phyloP scores from a whole-genome alignment of 37 sponge, comb jelly and placozoan species.

The Haliclona indistincta region DNA sequence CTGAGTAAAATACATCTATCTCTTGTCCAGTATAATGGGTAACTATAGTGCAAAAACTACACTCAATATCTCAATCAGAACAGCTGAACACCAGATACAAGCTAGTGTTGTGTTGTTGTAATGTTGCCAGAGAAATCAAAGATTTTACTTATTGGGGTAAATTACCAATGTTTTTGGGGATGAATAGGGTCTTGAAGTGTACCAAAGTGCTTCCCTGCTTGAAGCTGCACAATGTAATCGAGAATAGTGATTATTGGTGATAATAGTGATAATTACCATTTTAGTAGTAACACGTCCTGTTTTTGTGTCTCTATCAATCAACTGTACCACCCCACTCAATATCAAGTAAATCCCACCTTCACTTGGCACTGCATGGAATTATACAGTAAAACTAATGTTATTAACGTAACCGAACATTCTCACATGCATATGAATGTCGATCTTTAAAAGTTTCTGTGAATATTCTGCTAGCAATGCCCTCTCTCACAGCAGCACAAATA shows the following conservation, averaged over 20 bases:
- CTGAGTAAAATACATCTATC: constrained; percentile 31
- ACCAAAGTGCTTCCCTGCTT: constrained; percentile 41
- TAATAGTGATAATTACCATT: constrained; percentile 6
- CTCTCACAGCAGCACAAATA: background rate
- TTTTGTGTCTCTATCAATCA: background rate
- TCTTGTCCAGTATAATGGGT: constrained; percentile 20
- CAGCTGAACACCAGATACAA: background rate
- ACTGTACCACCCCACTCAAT: constrained; percentile 41
- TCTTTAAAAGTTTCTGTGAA: background rate
- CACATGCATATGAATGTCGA: background rate
- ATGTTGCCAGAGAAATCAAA: no score
- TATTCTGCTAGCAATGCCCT: background rate
- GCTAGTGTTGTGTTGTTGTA: no score
- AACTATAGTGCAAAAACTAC: constrained; percentile 6
- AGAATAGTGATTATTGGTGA: background rate
- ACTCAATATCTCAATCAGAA: background rate
- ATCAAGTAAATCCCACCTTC: constrained; percentile 52
- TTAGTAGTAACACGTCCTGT: constrained; percentile 18
- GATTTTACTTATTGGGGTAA: no score
- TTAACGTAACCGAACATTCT: background rate
- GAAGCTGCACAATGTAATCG: constrained; percentile 10
- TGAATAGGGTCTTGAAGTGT: constrained; percentile 7
- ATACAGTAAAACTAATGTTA: background rate
- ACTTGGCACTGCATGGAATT: constrained; percentile 31
- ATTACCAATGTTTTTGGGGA: constrained; percentile 8